Evolutionary conservation across 2,797 vertebrate genomes (phyloP).

Genomic region (Merluccius polli): DNA sequence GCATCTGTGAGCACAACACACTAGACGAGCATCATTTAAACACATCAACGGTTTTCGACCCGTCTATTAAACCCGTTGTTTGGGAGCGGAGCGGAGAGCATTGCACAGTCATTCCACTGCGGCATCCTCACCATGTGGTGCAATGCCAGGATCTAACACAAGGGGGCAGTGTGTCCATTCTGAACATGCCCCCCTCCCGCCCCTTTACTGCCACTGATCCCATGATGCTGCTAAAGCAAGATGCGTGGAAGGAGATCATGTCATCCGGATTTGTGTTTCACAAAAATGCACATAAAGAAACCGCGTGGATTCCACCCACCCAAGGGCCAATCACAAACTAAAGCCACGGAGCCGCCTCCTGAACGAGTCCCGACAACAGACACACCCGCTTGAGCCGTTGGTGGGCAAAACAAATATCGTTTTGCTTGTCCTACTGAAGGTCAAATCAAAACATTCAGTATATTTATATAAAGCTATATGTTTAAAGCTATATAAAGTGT

Average conservation of each 20-base stretch:
- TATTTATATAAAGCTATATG: background rate
- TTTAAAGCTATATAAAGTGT: too few species aligned
- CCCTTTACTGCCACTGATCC: background rate
- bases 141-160: constrained; percentile 49
- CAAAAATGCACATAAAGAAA: background rate
- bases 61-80: background rate
- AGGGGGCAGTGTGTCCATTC: constrained; percentile 62
- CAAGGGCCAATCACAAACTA: background rate
- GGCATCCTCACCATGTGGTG: constrained; percentile 30
- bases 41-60: background rate
- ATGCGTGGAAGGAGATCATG: constrained; percentile 28
- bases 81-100: background rate
- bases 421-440: too few species aligned
- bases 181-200: background rate
- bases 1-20: background rate
- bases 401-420: too few species aligned
- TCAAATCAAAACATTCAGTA: background rate
- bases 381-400: too few species aligned
- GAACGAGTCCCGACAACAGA: too few species aligned
- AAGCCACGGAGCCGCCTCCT: background rate
- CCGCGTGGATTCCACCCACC: too few species aligned
- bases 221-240: constrained; percentile 40
- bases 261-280: background rate
- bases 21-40: background rate
- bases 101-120: constrained; percentile 42